phyloP scores from a whole-genome alignment of 2,797 vertebrate genomes.

The Argya squamiceps region DNA sequence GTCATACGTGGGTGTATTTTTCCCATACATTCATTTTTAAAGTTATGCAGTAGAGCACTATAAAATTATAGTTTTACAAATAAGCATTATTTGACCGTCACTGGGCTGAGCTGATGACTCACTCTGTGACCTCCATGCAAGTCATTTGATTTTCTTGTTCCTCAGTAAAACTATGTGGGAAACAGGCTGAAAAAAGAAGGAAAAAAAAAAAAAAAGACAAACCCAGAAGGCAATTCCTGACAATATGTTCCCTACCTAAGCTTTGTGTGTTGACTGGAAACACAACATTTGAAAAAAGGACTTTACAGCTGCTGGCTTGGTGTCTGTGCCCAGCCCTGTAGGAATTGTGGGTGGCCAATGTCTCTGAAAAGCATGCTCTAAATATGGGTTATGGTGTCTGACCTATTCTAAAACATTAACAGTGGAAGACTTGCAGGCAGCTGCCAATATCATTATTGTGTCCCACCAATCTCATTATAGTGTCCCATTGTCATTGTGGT shows the following conservation, averaged over 20 bases:
- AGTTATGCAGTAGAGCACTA: conserved; percentile 66
- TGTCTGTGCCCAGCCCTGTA: conserved; percentile 14
- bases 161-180: background rate
- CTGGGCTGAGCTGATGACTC: conserved; percentile 70
- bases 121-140: conserved; percentile 52
- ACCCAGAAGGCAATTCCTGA: conserved; percentile 31
- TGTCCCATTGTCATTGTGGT: background rate
- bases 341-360: conserved; percentile 47
- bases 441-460: background rate
- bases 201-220: background rate
- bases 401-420: conserved; percentile 14
- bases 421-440: conserved; percentile 1
- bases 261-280: conserved; percentile 50
- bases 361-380: conserved; percentile 50
- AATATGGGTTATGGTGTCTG: conserved; percentile 47
- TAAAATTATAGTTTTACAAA: conserved; percentile 76
- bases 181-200: background rate
- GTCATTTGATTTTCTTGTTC: conserved; percentile 58
- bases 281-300: conserved; percentile 3
- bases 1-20: conserved; percentile 79
- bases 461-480: background rate
- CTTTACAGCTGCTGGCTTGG: conserved; percentile 31
- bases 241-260: background rate
- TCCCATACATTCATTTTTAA: conserved; percentile 75
- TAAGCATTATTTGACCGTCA: conserved; percentile 65